Percentiles rank a stretch among this genome's conserved stretches.
Conservation (phyloP, 2,797 vertebrate genomes). For the Sphenopsis melanotis region DNA sequence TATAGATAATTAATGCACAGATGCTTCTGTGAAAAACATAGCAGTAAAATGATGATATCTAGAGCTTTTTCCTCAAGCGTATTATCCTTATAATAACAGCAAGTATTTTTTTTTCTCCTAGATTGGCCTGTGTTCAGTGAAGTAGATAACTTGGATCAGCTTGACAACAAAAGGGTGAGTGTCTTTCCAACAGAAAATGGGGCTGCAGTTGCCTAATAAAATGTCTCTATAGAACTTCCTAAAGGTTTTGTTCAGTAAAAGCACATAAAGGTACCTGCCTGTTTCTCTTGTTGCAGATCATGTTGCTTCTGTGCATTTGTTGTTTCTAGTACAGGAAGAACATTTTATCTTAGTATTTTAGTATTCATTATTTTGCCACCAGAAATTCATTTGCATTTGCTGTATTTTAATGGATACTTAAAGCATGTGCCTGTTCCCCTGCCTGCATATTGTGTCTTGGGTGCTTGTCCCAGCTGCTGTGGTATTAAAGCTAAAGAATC, state of each 20-base stretch:
- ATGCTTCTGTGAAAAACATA: background rate
- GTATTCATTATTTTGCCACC: background rate
- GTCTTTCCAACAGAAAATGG: background rate
- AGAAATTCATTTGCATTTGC: background rate
- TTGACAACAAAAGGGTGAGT: slow-evolving; percentile 85
- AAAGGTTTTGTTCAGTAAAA: background rate
- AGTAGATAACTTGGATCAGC: slow-evolving; percentile 75
- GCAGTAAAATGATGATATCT: background rate
- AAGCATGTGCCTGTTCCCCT: background rate
- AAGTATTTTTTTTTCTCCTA: slow-evolving; percentile 56
- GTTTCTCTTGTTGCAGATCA: background rate
- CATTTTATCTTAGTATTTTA: background rate
- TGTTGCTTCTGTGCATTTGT: background rate
- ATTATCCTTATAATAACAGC: background rate
- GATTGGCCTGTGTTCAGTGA: slow-evolving; percentile 84
- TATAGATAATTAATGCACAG: background rate
- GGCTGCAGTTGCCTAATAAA: background rate
- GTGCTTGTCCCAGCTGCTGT: background rate
- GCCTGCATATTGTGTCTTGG: background rate
- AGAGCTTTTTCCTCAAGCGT: background rate
- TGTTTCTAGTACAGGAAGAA: background rate
- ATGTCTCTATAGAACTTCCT: background rate
- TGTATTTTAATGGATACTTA: background rate
- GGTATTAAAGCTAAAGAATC: background rate
- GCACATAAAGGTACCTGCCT: background rate